Evolutionary conservation across 2,113 vertebrate genomes (phyloP).

Genomic region (Procavia capensis): DNA sequence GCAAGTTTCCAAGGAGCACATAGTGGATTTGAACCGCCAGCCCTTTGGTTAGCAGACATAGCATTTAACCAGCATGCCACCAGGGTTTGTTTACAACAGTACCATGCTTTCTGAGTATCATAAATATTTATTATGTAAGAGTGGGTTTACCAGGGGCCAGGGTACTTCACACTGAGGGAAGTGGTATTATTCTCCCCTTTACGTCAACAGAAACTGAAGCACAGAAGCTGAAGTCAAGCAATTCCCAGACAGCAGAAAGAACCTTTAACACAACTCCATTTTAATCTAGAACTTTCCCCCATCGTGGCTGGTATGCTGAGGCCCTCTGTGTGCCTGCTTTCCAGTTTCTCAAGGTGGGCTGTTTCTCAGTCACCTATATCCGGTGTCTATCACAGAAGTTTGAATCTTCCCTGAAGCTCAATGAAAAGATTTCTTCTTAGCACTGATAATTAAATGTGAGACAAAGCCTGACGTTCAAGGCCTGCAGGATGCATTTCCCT

Average conservation of each 20-base stretch:
- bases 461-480: background rate
- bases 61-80: too few species aligned
- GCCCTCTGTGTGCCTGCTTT: background rate
- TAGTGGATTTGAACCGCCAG: too few species aligned
- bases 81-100: background rate
- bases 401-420: background rate
- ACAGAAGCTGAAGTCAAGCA: background rate
- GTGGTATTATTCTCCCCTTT: background rate
- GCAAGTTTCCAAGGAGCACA: too few species aligned
- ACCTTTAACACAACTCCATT: background rate
- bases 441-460: background rate
- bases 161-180: background rate
- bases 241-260: background rate
- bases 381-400: too few species aligned
- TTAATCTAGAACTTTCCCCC: background rate
- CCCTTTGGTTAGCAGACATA: too few species aligned
- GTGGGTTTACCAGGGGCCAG: background rate
- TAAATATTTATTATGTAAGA: background rate
- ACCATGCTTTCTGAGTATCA: too few species aligned
- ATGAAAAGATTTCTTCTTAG: background rate
- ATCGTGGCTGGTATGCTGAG: background rate
- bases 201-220: background rate
- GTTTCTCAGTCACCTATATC: too few species aligned
- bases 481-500: background rate
- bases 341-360: background rate